A percentile compares a stretch with the other conserved stretches of the same genome.
Conservation (phyloP, 2,888 invertebrate species). For the Eristalis intricaria region DNA sequence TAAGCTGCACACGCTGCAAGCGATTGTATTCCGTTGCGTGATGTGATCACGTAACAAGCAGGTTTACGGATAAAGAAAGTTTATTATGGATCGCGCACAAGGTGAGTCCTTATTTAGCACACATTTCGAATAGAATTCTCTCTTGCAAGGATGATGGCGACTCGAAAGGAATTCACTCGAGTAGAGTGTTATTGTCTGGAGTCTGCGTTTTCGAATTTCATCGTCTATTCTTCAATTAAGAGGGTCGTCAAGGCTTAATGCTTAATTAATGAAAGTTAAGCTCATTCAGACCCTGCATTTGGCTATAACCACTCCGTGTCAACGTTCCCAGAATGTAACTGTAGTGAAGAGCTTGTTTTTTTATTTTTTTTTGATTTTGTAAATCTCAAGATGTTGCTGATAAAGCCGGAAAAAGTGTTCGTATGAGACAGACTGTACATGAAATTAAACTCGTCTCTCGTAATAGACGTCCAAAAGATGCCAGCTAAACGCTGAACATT, state of each 20-base stretch:
- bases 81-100: constrained; percentile 55
- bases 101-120: constrained; percentile 61
- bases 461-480: neutral
- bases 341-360: too few species aligned
- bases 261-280: too few species aligned
- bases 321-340: too few species aligned
- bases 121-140: constrained; percentile 47
- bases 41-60: constrained; percentile 55
- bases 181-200: neutral
- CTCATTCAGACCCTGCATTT: too few species aligned
- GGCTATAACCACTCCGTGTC: too few species aligned
- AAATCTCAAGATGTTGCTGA: neutral
- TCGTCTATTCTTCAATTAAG: too few species aligned
- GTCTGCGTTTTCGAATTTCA: too few species aligned
- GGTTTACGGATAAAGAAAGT: constrained; percentile 57
- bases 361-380: too few species aligned
- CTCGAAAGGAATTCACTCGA: neutral
- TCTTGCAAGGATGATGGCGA: neutral
- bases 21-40: constrained; percentile 44
- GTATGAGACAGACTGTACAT: neutral
- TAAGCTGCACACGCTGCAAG: constrained; percentile 37
- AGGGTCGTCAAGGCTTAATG: too few species aligned
- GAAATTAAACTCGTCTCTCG: neutral
- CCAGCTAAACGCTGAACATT: neutral
- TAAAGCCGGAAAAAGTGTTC: neutral